A percentile compares a stretch with the other conserved stretches of the same genome.
phyloP scores from a whole-genome alignment of 2,113 vertebrate species.

The Pollachius pollachius region DNA sequence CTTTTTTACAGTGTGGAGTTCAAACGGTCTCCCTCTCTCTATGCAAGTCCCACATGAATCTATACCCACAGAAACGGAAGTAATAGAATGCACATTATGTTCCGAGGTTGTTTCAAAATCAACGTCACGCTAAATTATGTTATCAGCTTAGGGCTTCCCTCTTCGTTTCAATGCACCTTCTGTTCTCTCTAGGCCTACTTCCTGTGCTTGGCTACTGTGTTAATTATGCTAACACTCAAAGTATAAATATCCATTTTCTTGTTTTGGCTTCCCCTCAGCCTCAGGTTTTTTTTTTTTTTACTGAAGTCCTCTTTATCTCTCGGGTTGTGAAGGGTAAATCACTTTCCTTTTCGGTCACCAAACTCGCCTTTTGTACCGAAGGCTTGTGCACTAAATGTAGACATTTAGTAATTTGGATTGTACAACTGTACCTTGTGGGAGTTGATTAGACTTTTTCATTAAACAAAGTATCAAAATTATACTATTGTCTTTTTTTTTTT shows the following conservation, averaged over 20 bases:
- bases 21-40: conserved; percentile 31
- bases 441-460: conserved; percentile 49
- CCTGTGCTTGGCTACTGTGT: neutral
- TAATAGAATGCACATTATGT: conserved; percentile 6
- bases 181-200: neutral
- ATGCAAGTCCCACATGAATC: conserved; percentile 59
- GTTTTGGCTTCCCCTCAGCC: conserved; percentile 43
- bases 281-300: conserved; percentile 19
- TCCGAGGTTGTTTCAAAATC: neutral
- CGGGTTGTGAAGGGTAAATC: conserved; percentile 32
- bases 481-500: conserved; percentile 45
- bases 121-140: neutral
- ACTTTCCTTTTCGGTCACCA: conserved; percentile 36
- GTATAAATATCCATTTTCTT: neutral
- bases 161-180: conserved; percentile 30
- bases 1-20: conserved; percentile 29
- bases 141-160: conserved; percentile 14
- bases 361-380: conserved; percentile 46
- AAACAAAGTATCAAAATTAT: conserved; percentile 53
- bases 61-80: conserved; percentile 2
- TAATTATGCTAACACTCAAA: neutral
- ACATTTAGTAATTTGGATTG: conserved; percentile 66
- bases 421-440: conserved; percentile 55
- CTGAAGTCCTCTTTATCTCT: conserved; percentile 29
- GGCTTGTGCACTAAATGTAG: conserved; percentile 67